Evolutionary conservation across 2,888 invertebrate genomes (phyloP), one percentile per base, ranked within the genome.

Genomic region (Ischnura elegans): DNA sequence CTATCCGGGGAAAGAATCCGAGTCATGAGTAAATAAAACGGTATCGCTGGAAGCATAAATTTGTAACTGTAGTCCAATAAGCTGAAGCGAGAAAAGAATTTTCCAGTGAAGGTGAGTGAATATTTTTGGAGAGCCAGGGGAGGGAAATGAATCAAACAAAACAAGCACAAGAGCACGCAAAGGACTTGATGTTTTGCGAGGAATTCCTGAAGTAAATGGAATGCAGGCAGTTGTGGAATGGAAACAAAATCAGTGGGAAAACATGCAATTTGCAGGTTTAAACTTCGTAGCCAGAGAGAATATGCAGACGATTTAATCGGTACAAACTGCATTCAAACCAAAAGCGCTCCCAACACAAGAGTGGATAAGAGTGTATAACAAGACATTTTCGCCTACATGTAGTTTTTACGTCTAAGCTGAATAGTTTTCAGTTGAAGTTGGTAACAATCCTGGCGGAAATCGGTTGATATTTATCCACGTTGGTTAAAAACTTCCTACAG

Each of bases 11-110:
- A 16, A 90, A 90, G n/a, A 90, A 66, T 90, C 47, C 90, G 61
- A 61, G 16, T 43, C 86, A 86, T 43, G 55, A 36, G 61, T 16
- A 55, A 90, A 45, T 25, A 76, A 47, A 51, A 6, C 2, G 13
- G 51, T 51, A 19, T n/a, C 13, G 6, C n/a, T 46, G 45, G 86
- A 43, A 6, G n/a, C 61, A 90, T 90, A 90, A 90, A 90, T 90
- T 43, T 61, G 61, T 90, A 42, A 43, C 61, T 90, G 61, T 66
- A 66, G 61, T 42, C 16, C 51, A 8, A 51, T 2, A 51, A 36
- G 55, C 42, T 42, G 55, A n/a, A n/a, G 90, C 42, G 43, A 47
- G 90, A 42, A 43, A 45, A 61, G 90, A 45, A 51, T 76, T 36
- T 76, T 76, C 16, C 76, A 76, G 36, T 36, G 29, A 25, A n/a